phyloP scores from a whole-genome alignment of 2,888 invertebrate genomes.

The Dolichopus griseipennis region DNA sequence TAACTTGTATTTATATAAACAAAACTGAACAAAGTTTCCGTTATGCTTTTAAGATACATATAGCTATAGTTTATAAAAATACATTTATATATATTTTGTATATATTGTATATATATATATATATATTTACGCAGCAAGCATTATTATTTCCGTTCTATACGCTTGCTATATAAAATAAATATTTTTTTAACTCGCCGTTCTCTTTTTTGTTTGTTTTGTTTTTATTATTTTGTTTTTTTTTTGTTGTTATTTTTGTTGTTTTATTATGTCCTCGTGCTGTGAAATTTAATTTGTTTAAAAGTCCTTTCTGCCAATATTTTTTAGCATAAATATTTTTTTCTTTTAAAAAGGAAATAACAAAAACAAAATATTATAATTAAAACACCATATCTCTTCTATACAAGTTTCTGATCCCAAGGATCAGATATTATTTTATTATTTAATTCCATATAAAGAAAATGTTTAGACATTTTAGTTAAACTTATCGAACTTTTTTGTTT shows the following conservation, averaged over 20 bases:
- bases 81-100: background rate
- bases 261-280: background rate
- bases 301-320: constrained; percentile 1
- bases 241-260: background rate
- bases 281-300: constrained; percentile 1
- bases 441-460: too few species aligned
- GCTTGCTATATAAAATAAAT: background rate
- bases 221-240: too few species aligned
- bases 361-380: background rate
- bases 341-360: too few species aligned
- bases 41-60: too few species aligned
- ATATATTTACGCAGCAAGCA: background rate
- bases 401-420: background rate
- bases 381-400: background rate
- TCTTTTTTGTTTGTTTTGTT: too few species aligned
- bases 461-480: too few species aligned
- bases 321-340: background rate
- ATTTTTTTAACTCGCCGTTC: background rate
- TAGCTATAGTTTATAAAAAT: too few species aligned
- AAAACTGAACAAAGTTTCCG: background rate
- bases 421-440: background rate
- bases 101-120: background rate
- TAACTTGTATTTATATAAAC: too few species aligned
- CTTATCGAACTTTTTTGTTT: too few species aligned
- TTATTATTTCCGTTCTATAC: constrained; percentile 1